Base-by-base conservation (phyloP, 1,140 invertebrate species). In the Bilobella aurantiaca region DNA sequence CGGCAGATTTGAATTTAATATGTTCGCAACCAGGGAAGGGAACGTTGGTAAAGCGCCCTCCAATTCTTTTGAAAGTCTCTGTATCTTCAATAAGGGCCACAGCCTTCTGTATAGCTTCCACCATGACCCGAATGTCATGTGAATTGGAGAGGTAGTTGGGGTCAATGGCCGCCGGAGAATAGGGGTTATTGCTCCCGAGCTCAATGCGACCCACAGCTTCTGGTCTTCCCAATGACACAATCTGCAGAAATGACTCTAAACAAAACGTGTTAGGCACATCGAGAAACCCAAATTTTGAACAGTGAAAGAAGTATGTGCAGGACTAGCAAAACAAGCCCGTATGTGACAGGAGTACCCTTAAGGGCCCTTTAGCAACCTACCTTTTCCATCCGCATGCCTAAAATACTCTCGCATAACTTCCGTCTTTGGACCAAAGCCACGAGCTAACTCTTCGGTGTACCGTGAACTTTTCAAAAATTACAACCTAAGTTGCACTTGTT, bases 1-100 rank as follows among this genome's bases (percentile, higher is more conserved):
- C 85, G 66, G 93, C 89, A 0, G 87, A 88, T 66, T 82, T 90
- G 0, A 82, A 90, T 1, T 1, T 3, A 34, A 61, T 42, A 27
- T 64, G 29, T 62, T 64, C 66, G 31, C 66, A 68, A 28, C 66
- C 66, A 5, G 66, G 66, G 42, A 68, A 64, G 21, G 57, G 23
- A 1, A 25, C 29, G 46, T 42, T 59, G 1, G 66, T 68, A 56
- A 68, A 68, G 14, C 63, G 37, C 18, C 56, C 66, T 5, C 34
- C 47, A 28, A 68, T 31, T n/a, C 58, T 32, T 42, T 62, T 58
- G 46, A 64, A 68, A 23, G 58, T n/a, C 23, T 56, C 53, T 28
- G 66, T 64, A 23, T 64, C 62, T 57, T 68, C 66, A 25, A 68
- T 56, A 1, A 68, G 25, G 1, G 58, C 21, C 14, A 68, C 66